Evolutionary conservation across 2,113 vertebrate genomes (phyloP), one percentile per base, ranked within the genome.

Genomic region (Neofelis nebulosa): DNA sequence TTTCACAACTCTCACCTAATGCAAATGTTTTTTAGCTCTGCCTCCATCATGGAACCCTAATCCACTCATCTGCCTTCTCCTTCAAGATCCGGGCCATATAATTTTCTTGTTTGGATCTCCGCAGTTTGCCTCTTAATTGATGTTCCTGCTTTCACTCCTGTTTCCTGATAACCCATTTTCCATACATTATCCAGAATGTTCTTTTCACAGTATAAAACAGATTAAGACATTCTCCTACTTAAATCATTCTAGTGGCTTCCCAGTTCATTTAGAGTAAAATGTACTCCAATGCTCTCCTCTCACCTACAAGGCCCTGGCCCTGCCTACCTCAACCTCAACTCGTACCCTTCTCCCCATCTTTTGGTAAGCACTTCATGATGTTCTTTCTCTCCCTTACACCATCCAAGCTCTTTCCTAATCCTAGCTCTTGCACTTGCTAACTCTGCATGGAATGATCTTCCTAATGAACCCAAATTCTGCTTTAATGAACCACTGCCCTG

Each of bases 161-260:
- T 83, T 29, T 8, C 18, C 1, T 29, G 66, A n/a, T 2, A n/a
- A 65, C n/a, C 7, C 19, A 19, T 83, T 29, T 38, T 79, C 31
- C 5, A 1, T 29, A 9, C 41, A 31, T 76, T 80, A 68, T 23
- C 23, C 25, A 84, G 29, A 38, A 18, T 38, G 21, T 78, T 79
- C 61, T 66, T 89, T 79, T 52, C 13, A 90, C 73, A 71, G 29
- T 52, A 69, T 36, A 74, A 91, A 74, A 11, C 18, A n/a, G 31
- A 12, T 45, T 29, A 69, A 45, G 7, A 41, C 69, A 68, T 45
- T 68, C 9, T 14, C 15, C 33, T 83, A n/a, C 10, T 80, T 41
- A 38, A 66, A 91, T 50, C 0, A 3, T 31, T 65, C 31, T n/a
- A 31, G 0, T 14, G 4, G 7, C 14, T 61, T 27, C 7, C 2